Conservation (phyloP, 2,113 vertebrate genomes). For the Pterocles burchelli region DNA sequence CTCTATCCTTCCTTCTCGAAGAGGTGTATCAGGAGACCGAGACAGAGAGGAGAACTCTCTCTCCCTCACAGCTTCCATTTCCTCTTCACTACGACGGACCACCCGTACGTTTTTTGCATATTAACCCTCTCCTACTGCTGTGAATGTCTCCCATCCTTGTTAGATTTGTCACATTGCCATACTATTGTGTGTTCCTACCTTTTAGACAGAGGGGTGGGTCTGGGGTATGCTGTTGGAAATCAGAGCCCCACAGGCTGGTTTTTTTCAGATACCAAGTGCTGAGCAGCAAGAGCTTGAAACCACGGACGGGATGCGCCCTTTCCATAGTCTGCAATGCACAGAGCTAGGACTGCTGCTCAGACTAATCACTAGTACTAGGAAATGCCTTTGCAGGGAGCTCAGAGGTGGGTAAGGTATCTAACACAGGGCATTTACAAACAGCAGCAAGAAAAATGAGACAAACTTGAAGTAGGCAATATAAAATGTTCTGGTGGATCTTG, state of each 20-base stretch:
- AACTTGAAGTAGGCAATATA: neutral
- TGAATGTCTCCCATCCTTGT: neutral
- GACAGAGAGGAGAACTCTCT: constrained; percentile 93
- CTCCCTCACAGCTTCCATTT: constrained; percentile 90
- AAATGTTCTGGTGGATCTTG: neutral
- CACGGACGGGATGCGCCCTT: neutral
- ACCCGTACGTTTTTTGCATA: constrained; percentile 81
- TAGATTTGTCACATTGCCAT: neutral
- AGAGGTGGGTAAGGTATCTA: neutral
- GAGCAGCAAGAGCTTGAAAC: neutral
- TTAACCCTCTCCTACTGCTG: neutral
- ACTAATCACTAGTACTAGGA: neutral
- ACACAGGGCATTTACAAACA: neutral
- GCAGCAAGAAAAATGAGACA: neutral
- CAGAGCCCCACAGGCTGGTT: neutral
- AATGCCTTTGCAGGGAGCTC: neutral
- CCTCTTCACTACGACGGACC: constrained; percentile 90
- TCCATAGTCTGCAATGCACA: neutral
- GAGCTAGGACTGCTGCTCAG: neutral
- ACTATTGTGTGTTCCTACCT: neutral
- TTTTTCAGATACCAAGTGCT: neutral
- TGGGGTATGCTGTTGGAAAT: neutral
- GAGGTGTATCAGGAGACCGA: constrained; percentile 81
- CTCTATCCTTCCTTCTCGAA: constrained; percentile 87
- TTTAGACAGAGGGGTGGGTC: neutral